Conservation (phyloP, 1,140 invertebrate species). For the Lycorma delicatula region DNA sequence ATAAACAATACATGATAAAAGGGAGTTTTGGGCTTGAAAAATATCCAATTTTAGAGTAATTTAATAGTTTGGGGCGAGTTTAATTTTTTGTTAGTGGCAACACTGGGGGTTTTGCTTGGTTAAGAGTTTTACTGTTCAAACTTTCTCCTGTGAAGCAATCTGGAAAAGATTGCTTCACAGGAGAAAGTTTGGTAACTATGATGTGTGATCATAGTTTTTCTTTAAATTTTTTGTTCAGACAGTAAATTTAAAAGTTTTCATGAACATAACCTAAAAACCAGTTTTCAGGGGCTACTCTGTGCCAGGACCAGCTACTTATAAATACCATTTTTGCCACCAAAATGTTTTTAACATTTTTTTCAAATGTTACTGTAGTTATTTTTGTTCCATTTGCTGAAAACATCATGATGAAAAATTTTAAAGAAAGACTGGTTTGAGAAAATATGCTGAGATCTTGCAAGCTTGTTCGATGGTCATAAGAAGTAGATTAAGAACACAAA, state of each 20-base stretch:
- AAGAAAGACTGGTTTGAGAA: constrained; percentile 7
- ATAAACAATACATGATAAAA: constrained; percentile 13
- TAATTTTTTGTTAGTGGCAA: constrained; percentile 12
- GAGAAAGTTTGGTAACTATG: too few species aligned
- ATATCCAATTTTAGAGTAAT: constrained; percentile 9
- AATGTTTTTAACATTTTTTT: neutral
- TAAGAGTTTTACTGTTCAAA: constrained; percentile 7
- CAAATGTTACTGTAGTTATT: constrained; percentile 9
- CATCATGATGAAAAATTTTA: constrained; percentile 9
- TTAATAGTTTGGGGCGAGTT: constrained; percentile 4
- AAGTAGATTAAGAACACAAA: constrained; percentile 9
- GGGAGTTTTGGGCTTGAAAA: neutral
- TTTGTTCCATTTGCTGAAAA: constrained; percentile 10
- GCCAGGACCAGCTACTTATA: neutral
- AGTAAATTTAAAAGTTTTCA: constrained; percentile 8
- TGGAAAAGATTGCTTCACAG: neutral
- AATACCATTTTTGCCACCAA: neutral
- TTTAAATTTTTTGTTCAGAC: constrained; percentile 4
- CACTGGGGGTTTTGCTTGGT: constrained; percentile 1
- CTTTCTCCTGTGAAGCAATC: neutral
- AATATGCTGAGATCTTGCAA: constrained; percentile 1
- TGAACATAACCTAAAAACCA: constrained; percentile 7
- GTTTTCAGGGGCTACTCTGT: constrained; percentile 10
- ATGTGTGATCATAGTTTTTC: constrained; percentile 6
- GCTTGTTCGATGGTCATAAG: constrained; percentile 8